A percentile compares a stretch with the other conserved stretches of the same genome.
Conservation (phyloP, 2,888 invertebrate species). For the Drosophila diplacantha region DNA sequence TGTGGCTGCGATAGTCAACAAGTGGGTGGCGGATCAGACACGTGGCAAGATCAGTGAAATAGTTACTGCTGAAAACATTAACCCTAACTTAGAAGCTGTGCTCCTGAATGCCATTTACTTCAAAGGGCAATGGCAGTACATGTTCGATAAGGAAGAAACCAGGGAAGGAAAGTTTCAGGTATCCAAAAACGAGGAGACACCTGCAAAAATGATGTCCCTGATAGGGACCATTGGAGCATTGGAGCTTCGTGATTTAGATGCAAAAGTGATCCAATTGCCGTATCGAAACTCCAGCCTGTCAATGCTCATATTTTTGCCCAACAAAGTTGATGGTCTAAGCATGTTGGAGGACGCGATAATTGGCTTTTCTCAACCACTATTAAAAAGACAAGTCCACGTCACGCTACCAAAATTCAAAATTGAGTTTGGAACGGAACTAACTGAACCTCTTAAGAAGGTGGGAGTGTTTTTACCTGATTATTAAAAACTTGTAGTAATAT, state of each 20-base stretch:
- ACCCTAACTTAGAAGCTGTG: accelerated
- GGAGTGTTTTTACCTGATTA: conserved; percentile 79
- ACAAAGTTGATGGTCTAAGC: not conserved
- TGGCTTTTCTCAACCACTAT: not conserved
- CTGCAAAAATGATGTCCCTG: not conserved
- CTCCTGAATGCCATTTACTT: conserved; percentile 13
- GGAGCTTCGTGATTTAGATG: not conserved
- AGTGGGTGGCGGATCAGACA: not conserved
- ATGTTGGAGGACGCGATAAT: conserved; percentile 4
- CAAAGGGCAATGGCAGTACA: not conserved
- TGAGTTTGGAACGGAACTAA: conserved; percentile 31
- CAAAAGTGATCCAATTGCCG: not conserved
- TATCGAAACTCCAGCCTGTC: conserved; percentile 3
- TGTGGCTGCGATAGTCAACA: not conserved
- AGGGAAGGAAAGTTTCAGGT: not conserved
- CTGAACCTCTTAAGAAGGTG: conserved; percentile 1
- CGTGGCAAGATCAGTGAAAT: not conserved
- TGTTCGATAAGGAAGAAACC: not conserved
- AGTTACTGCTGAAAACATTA: accelerated
- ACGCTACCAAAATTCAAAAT: conserved; percentile 85
- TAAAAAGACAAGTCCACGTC: conserved; percentile 70
- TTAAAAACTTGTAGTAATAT: conserved; percentile 79
- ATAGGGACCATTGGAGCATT: accelerated
- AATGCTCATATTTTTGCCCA: conserved; percentile 11
- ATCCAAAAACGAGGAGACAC: not conserved